Evolutionary conservation across 2,888 invertebrate species (phyloP).

Genomic region (Allacma fusca): DNA sequence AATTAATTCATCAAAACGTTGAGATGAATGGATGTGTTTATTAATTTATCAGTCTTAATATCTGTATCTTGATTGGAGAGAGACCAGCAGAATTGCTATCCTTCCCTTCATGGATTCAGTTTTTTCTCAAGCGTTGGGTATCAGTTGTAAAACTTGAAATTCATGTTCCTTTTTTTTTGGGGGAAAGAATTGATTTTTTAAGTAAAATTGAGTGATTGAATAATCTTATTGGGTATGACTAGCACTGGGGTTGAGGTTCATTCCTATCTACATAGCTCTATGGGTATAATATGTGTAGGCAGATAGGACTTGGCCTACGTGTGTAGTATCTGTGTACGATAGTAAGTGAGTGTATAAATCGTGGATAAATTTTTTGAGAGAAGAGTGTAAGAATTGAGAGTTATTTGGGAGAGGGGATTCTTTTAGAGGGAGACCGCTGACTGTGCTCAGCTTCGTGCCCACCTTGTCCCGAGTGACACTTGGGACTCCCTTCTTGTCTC

Average conservation of each 20-base stretch:
- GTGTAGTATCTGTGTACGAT: too few relatives aligned
- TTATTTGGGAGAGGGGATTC: constrained; percentile 16
- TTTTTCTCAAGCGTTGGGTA: not conserved
- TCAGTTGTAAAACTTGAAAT: not conserved
- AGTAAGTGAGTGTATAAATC: too few relatives aligned
- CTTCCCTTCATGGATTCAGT: not conserved
- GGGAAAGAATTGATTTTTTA: not conserved
- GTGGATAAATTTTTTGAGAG: not conserved
- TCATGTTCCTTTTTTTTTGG: not conserved
- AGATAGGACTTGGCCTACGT: too few relatives aligned
- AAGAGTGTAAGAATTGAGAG: not conserved
- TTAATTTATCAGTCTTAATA: constrained; percentile 4
- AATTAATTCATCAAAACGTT: constrained; percentile 6
- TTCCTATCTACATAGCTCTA: not conserved
- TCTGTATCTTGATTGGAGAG: not conserved
- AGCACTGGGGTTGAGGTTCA: not conserved
- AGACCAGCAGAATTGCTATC: not conserved
- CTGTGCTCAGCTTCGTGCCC: constrained; percentile 34
- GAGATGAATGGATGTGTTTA: constrained; percentile 3
- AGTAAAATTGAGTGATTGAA: not conserved
- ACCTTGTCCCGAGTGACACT: constrained; percentile 34
- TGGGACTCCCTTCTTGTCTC: constrained; percentile 33
- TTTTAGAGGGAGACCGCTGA: not conserved
- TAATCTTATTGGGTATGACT: not conserved
- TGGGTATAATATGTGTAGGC: not conserved